These are phyloP conservation scores for Dasypus novemcinctus DNA, from an alignment of 2,113 vertebrate genomes.

Conservation along the genomic window DNA sequence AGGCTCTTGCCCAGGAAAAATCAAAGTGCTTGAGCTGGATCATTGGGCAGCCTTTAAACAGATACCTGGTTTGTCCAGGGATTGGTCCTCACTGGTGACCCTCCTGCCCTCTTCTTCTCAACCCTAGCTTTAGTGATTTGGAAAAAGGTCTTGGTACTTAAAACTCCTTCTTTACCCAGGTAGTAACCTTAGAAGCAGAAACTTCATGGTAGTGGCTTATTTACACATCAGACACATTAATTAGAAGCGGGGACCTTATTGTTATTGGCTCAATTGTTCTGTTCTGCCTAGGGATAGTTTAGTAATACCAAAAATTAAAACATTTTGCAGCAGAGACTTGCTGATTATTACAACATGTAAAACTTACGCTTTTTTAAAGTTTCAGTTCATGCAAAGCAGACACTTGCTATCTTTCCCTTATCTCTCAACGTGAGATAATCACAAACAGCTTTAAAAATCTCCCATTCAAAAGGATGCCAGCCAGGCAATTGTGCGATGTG, in stretches of 20 bases:
- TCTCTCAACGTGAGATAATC: constrained; percentile 50
- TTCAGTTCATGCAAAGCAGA: constrained; percentile 66
- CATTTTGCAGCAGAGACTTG: constrained; percentile 29
- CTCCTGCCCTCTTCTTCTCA: not conserved
- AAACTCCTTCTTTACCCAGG: not conserved
- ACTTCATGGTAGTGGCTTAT: constrained; percentile 20
- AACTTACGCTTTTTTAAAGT: not conserved
- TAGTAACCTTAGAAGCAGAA: not conserved
- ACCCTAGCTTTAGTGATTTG: not conserved
- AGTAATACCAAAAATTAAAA: constrained; percentile 57
- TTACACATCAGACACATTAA: constrained; percentile 49
- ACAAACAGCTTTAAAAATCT: constrained; percentile 44
- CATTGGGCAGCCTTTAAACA: not conserved
- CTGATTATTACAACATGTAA: constrained; percentile 57
- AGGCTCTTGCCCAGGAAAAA: not conserved
- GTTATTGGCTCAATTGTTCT: not conserved
- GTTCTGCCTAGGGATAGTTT: constrained; percentile 12
- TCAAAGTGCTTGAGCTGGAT: not conserved
- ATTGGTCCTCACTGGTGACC: not conserved
- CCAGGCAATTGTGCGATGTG: constrained; percentile 33
- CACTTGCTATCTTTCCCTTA: constrained; percentile 51
- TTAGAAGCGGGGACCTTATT: not conserved
- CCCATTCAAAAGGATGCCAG: not conserved
- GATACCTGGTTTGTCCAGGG: not conserved
- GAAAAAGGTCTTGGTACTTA: not conserved